phyloP scores from a whole-genome alignment of 2,888 invertebrate genomes.

The Cryptocephalus moraei region DNA sequence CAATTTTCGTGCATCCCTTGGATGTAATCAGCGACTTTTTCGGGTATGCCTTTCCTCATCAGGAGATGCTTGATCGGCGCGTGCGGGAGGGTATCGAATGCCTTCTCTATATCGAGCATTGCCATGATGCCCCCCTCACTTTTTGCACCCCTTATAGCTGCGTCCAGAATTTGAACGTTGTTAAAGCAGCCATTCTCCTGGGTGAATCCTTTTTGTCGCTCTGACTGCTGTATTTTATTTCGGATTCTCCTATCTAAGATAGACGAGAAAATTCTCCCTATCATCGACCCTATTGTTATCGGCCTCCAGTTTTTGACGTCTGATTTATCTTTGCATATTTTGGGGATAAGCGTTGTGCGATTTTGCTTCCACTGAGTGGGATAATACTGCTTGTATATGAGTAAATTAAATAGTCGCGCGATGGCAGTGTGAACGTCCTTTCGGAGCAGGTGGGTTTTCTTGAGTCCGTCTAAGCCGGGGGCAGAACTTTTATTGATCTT shows the following conservation, averaged over 20 bases:
- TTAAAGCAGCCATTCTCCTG: conserved; percentile 21
- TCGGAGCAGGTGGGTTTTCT: no score
- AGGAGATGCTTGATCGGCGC: conserved; percentile 21
- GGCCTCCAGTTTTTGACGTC: conserved; percentile 1
- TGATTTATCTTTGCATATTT: not conserved
- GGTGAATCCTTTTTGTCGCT: conserved; percentile 24
- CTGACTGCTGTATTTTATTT: not conserved
- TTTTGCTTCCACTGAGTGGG: not conserved
- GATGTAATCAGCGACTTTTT: conserved; percentile 10
- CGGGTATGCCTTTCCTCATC: conserved; percentile 24
- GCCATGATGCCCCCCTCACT: conserved; percentile 20
- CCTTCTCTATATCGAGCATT: conserved; percentile 34
- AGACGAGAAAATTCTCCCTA: not conserved
- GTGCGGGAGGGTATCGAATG: conserved; percentile 31
- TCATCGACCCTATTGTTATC: conserved; percentile 1
- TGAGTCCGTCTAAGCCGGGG: no score
- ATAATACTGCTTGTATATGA: not conserved
- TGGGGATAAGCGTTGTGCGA: not conserved
- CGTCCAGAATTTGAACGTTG: conserved; percentile 18
- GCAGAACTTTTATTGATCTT: no score
- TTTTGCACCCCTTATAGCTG: conserved; percentile 12
- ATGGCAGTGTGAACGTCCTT: not conserved
- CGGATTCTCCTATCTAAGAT: conserved; percentile 16
- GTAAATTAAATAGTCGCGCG: not conserved
- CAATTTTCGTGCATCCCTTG: not conserved